Conservation (phyloP, 2,797 vertebrate genomes). For the Bothrops alternatus region DNA sequence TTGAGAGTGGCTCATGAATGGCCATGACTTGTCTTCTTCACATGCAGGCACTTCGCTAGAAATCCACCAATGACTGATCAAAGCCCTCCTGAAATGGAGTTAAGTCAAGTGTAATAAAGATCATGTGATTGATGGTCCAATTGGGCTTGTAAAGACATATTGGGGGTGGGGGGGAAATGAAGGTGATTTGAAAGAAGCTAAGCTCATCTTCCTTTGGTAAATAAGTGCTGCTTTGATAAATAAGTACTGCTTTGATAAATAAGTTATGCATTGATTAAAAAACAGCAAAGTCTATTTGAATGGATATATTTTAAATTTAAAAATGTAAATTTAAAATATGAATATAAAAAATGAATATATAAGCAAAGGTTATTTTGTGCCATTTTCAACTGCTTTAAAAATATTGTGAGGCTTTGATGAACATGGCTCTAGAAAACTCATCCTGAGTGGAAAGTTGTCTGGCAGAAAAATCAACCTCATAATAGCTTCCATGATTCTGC, state of each 20-base stretch:
- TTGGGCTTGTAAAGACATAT: too few species aligned
- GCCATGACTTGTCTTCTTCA: background rate
- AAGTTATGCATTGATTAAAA: background rate
- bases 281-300: background rate
- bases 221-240: background rate
- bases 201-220: background rate
- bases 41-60: background rate
- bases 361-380: background rate
- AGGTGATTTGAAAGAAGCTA: background rate
- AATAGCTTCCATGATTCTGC: slow-evolving; percentile 4
- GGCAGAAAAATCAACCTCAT: background rate
- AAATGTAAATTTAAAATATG: background rate
- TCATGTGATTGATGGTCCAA: too few species aligned
- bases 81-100: background rate
- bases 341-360: background rate
- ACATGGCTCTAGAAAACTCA: background rate
- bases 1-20: background rate
- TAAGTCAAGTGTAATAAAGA: background rate
- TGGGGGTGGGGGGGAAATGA: background rate
- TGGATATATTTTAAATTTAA: background rate
- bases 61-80: background rate
- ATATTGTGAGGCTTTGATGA: background rate
- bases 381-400: background rate
- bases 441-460: background rate
- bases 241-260: background rate